These are phyloP conservation scores for Papilio demoleus DNA, from an alignment of 2,888 invertebrate genomes.

Conservation along the genomic window DNA sequence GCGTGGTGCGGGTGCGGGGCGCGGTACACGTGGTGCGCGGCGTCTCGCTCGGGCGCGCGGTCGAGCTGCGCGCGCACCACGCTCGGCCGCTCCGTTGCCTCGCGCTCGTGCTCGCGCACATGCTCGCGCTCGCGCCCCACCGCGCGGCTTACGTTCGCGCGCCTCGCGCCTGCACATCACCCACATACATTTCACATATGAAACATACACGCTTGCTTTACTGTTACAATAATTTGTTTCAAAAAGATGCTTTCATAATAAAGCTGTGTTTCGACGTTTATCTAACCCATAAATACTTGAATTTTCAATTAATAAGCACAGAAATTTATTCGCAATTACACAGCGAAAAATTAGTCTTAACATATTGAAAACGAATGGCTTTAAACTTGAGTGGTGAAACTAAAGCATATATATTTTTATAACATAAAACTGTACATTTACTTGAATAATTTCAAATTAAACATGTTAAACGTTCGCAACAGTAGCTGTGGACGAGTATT, in stretches of 20 bases:
- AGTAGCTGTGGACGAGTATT: not conserved
- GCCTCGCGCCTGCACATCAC: constrained; percentile 63
- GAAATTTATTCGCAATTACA: not conserved
- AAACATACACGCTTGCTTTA: not conserved
- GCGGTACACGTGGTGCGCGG: constrained; percentile 71
- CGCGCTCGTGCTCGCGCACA: constrained; percentile 53
- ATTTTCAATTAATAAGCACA: not conserved
- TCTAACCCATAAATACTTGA: not conserved
- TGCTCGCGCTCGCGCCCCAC: constrained; percentile 57
- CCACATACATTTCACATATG: constrained; percentile 44
- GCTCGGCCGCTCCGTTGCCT: constrained; percentile 74
- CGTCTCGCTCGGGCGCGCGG: constrained; percentile 75
- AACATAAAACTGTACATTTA: not conserved
- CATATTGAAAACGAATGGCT: not conserved
- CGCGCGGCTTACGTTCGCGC: constrained; percentile 63
- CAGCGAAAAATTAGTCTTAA: not conserved
- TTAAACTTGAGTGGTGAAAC: not conserved
- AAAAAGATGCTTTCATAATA: not conserved
- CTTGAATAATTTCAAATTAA: not conserved
- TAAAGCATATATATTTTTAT: not conserved
- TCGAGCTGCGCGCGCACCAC: constrained; percentile 80
- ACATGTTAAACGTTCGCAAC: not conserved
- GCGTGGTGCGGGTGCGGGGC: constrained; percentile 73
- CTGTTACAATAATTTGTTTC: not conserved
- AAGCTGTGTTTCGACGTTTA: not conserved